Evolutionary conservation across 1,140 invertebrate genomes (phyloP).

Genomic region (Diplogasteroides magnus): DNA sequence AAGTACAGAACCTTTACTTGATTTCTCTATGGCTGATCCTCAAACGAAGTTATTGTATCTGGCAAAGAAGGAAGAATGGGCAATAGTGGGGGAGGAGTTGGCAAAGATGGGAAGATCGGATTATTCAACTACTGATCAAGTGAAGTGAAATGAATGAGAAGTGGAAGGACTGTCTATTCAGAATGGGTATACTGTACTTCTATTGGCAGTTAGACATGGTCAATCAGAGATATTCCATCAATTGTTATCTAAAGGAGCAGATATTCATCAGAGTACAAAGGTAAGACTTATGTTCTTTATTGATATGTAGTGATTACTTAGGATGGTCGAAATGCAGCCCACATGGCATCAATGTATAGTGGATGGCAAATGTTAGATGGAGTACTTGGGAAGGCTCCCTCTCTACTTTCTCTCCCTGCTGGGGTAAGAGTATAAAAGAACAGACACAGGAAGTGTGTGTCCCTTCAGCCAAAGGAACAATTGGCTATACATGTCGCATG

Average conservation of each 20-base stretch:
- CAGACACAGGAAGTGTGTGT: slow-evolving; percentile 1
- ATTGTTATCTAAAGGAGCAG: slow-evolving; percentile 44
- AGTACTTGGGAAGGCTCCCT: slow-evolving; percentile 31
- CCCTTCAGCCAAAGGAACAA: slow-evolving; percentile 32
- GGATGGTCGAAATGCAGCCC: slow-evolving; percentile 43
- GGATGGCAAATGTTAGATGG: slow-evolving; percentile 40
- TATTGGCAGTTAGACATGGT: slow-evolving; percentile 47
- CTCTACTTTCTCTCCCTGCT: slow-evolving; percentile 34
- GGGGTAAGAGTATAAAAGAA: slow-evolving; percentile 36
- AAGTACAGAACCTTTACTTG: too few relatives aligned
- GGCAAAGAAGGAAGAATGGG: slow-evolving; percentile 49
- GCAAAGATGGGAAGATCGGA: slow-evolving; percentile 23
- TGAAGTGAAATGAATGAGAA: slow-evolving; percentile 2
- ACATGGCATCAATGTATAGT: slow-evolving; percentile 46
- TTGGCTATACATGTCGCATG: slow-evolving; percentile 48
- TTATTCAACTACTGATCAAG: slow-evolving; percentile 38
- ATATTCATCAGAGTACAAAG: slow-evolving; percentile 43
- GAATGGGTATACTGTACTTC: slow-evolving; percentile 45
- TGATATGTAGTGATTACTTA: slow-evolving; percentile 25
- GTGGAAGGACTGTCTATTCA: slow-evolving; percentile 11
- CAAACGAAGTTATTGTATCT: slow-evolving; percentile 37
- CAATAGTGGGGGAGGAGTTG: slow-evolving; percentile 33
- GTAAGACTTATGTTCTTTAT: slow-evolving; percentile 23
- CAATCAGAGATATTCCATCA: slow-evolving; percentile 35
- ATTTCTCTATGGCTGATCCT: slow-evolving; percentile 34